Base-by-base conservation (phyloP, 2,113 vertebrate genomes). In the Capreolus pygargus region DNA sequence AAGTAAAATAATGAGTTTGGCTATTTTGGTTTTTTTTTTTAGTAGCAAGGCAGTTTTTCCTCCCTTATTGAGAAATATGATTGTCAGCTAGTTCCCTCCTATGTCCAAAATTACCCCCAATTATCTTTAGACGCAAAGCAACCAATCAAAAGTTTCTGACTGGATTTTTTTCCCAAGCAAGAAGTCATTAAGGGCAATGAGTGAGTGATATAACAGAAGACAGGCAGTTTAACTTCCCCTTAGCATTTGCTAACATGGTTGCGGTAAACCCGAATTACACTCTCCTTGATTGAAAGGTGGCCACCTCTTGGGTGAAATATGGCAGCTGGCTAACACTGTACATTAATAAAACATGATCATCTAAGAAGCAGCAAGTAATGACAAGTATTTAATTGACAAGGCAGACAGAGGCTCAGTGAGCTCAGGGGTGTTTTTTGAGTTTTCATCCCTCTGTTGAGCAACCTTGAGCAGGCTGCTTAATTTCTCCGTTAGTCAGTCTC, bases 301-400 rank as follows among this genome's bases (percentile, higher is more conserved):
- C 25, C 93, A 90, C 55, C 55, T 95, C 86, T 89, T 87, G 74
- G 91, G 91, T 97, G 70, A 95, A 96, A 96, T 60, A 76, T 89
- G 82, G 64, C 94, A 96, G 91, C 67, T 97, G 61, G 61, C 95
- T 96, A 96, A 97, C 47, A 54, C 28, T 13, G 28, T 10, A 85
- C 45, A 87, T 95, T 94, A 97, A 94, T 97, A 97, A 97, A 98
- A 97, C 92, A 97, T 89, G 61, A 95, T 90, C 58, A 8, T 94
- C 47, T 94, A 76, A 88, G 76, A 95, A 86, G 28, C 45, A 57
- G 86, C 50, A 2, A 64, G 60, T 52, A 47, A 95, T 60, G 84
- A 93, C n/a, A 74, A 95, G 70, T 2, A n/a, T 82, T 94, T 86
- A 70, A 95, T 33, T 84, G 95, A 93, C 89, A 93, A 89, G 67